These are phyloP conservation scores for Mythimna loreyi DNA, from an alignment of 2,888 invertebrate genomes.

Conservation along the genomic window DNA sequence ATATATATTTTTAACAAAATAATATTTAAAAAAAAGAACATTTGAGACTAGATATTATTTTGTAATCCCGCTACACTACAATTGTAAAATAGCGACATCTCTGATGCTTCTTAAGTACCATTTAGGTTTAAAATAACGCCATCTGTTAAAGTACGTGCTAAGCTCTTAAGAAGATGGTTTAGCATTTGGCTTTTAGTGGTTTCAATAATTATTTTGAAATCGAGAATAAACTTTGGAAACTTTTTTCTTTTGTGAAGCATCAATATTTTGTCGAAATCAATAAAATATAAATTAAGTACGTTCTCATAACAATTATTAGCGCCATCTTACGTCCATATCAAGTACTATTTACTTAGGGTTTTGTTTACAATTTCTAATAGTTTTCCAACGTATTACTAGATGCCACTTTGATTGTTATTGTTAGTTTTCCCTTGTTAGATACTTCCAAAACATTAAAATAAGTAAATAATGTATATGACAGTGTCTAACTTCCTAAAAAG, in stretches of 20 bases:
- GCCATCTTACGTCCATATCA: slow-evolving; percentile 20
- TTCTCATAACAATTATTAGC: not conserved
- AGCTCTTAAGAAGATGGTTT: not conserved
- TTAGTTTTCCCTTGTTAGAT: slow-evolving; percentile 14
- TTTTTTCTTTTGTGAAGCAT: too few species aligned
- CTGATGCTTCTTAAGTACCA: not conserved
- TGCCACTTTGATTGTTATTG: slow-evolving; percentile 44
- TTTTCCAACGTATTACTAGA: slow-evolving; percentile 15
- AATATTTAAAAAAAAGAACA: too few species aligned
- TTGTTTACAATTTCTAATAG: not conserved
- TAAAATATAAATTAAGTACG: not conserved
- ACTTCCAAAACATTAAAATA: slow-evolving; percentile 45
- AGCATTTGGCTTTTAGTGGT: not conserved
- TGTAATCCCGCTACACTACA: too few species aligned
- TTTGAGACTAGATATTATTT: too few species aligned
- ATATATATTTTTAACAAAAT: too few species aligned
- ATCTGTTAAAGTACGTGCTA: not conserved
- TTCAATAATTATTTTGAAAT: not conserved
- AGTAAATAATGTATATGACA: slow-evolving; percentile 34
- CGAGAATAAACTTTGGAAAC: not conserved
- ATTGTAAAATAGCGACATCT: slow-evolving; percentile 36
- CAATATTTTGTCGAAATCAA: not conserved
- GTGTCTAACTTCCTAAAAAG: not conserved
- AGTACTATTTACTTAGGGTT: not conserved
- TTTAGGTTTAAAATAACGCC: not conserved